These are phyloP conservation scores for Hybos culiciformis DNA, from an alignment of 2,888 invertebrate species.

Conservation along the genomic window DNA sequence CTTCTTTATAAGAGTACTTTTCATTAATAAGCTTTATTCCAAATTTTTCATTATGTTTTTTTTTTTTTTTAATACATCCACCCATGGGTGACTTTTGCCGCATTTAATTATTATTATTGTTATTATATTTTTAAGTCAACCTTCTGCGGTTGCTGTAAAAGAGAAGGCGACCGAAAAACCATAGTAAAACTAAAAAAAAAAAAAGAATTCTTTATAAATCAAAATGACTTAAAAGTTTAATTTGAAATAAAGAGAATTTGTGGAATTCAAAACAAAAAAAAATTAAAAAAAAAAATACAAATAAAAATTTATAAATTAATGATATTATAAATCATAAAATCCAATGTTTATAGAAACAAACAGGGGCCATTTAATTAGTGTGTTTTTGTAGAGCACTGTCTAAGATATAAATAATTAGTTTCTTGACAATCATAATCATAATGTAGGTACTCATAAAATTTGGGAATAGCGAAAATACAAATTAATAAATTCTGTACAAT, in stretches of 20 bases:
- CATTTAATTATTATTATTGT: too few relatives aligned
- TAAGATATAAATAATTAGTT: too few relatives aligned
- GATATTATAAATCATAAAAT: too few relatives aligned
- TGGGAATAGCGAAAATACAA: too few relatives aligned
- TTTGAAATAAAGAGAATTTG: background rate
- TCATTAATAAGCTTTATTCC: too few relatives aligned
- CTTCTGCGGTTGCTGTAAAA: constrained; percentile 73
- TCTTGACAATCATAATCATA: too few relatives aligned
- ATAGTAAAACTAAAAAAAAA: background rate
- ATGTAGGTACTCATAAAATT: too few relatives aligned
- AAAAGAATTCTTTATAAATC: background rate
- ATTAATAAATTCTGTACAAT: too few relatives aligned
- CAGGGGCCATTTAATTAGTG: constrained; percentile 19
- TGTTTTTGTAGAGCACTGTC: too few relatives aligned
- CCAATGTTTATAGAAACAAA: constrained; percentile 18
- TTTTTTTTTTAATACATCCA: constrained; percentile 10
- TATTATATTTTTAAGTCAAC: constrained; percentile 40
- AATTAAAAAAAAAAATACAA: background rate
- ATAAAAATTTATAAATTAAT: constrained; percentile 3
- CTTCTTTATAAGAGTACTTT: too few relatives aligned
- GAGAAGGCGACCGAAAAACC: constrained; percentile 62
- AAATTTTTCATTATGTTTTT: background rate
- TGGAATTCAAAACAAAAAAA: background rate
- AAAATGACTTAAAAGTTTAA: background rate
- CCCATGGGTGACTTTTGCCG: constrained; percentile 20